These are phyloP conservation scores for Ptyas mucosa DNA, from an alignment of 2,113 vertebrate genomes.

Conservation along the genomic window DNA sequence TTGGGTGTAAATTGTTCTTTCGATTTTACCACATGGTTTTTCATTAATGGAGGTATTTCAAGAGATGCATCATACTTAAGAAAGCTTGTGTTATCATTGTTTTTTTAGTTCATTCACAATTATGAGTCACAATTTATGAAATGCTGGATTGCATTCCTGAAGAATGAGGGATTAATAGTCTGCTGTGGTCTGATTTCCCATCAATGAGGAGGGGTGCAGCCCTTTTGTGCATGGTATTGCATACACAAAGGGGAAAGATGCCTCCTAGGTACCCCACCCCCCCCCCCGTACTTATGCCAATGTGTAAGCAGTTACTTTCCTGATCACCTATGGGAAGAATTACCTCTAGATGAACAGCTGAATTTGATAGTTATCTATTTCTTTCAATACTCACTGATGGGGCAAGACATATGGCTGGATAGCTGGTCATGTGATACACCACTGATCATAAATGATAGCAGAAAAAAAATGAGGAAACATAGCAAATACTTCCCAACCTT, in stretches of 20 bases:
- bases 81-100: not conserved
- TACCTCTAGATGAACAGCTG: not conserved
- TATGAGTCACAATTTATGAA: not conserved
- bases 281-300: too few relatives aligned
- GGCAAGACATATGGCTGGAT: not conserved
- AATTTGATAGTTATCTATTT: not conserved
- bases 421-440: not conserved
- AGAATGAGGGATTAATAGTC: not conserved
- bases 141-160: not conserved
- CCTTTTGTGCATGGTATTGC: not conserved
- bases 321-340: not conserved
- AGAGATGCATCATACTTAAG: not conserved
- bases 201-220: not conserved
- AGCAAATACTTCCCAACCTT: not conserved
- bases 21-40: not conserved
- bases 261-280: not conserved
- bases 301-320: not conserved
- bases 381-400: not conserved
- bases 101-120: accelerated
- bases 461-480: not conserved
- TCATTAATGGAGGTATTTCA: not conserved
- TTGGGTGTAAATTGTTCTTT: not conserved
- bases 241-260: not conserved
- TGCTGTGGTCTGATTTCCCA: not conserved
- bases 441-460: not conserved